Evolutionary conservation across 2,888 invertebrate species (phyloP), one percentile per base, ranked within the genome.

Genomic region (Machimus rusticus): DNA sequence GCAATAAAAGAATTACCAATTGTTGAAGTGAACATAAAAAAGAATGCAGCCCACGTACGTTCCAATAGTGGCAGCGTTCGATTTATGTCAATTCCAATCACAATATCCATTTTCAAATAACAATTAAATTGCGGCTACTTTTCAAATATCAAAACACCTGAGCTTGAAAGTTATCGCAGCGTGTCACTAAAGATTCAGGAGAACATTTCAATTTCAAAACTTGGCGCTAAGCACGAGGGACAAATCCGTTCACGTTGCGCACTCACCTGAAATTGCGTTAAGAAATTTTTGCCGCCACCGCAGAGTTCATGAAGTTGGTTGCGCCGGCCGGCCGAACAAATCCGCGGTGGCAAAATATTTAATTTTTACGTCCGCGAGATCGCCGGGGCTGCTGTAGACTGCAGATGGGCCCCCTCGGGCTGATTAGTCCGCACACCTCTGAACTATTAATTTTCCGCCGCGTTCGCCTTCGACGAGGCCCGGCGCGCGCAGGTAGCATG

Each of bases 181-280:
- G 85, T 82, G 85, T 85, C 74, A 74, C 74, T 74, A 8, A n/a
- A 28, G 19, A 46, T 37, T n/a, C 16, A 8, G 28, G 46, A 74
- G 74, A 85, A 85, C 85, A 85, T 85, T 85, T 85, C 74, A 74
- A 85, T 85, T 85, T 85, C 51, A 74, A 57, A 85, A 85, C 74
- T 8, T 74, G 28, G 74, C 66, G n/a, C 37, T 28, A 46, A 85
- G 37, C 46, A n/a, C 46, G 34, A 74, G 39, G 46, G 85, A 85
- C 85, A 85, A 74, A 43, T 85, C 46, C 34, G 85, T 85, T 85
- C 74, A 74, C 4, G 74, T 46, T 85, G 74, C n/a, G 37, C 85
- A 85, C 74, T 85, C 43, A 74, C 28, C 43, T 74, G 85, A 74
- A 74, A 85, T 85, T n/a, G 74, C 85, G 74, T 85, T 74, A 85